Base-by-base conservation (phyloP, 2,113 vertebrate genomes). In the Siphamia tubifer region DNA sequence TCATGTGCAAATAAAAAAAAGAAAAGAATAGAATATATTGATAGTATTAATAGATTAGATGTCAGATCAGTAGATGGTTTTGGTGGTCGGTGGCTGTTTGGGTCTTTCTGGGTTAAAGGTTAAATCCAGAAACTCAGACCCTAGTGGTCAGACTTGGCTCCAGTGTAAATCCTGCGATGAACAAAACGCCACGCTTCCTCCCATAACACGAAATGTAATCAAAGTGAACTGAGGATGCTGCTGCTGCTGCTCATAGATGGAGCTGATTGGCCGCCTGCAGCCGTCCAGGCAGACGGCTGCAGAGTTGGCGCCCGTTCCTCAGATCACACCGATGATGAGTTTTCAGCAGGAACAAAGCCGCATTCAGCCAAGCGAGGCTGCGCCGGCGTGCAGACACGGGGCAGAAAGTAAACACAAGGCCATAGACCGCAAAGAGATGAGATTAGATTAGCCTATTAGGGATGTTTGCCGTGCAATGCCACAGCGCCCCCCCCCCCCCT, bases 391-490 rank as follows among this genome's bases (percentile, higher is more conserved):
- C 87, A 84, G 87, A 84, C 89, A 87, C 80, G 63, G 79, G 89
- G 77, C 82, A 13, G 48, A 90, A 89, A 79, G 87, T 90, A 89
- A 89, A 90, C 87, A 89, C 74, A 53, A 75, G 76, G 61, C 72
- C 71, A 73, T 54, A 61, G 84, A 85, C 86, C 71, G 76, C 88
- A 79, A 81, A 79, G 84, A 87, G 83, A 90, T 90, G 83, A 86
- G 87, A 87, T 89, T 85, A 89, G 89, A 90, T 90, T 89, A 89
- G 76, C 80, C 78, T 81, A 74, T 88, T 85, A 87, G 85, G 63
- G 89, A 87, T 85, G 87, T 89, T 90, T 89, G 89, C 78, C 64
- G 73, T 82, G 80, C 78, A 82, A 61, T 85, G 84, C 87, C 71
- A 48, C 78, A 81, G 73, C 73, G 67, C 63, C 49, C 60, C 70